Conservation (phyloP, 2,888 invertebrate genomes). For the Mayetiola destructor region DNA sequence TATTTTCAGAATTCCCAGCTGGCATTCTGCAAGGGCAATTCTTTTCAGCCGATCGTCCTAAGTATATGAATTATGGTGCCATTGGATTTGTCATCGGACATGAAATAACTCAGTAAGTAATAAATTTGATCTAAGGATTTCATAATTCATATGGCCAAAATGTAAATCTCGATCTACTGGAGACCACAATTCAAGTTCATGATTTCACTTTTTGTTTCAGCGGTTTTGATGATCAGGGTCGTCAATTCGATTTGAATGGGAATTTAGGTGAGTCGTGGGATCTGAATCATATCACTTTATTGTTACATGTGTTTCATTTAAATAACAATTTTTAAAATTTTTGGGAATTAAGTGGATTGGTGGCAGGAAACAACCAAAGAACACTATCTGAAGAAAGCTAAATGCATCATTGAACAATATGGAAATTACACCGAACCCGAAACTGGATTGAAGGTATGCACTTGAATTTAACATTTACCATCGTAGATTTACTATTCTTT, state of each 20-base stretch:
- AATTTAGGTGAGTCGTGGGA: not conserved
- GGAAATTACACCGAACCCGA: constrained; percentile 74
- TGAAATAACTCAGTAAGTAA: constrained; percentile 87
- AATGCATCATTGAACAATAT: constrained; percentile 87
- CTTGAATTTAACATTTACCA: not conserved
- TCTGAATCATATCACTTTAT: not conserved
- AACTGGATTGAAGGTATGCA: constrained; percentile 52
- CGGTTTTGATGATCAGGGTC: constrained; percentile 78
- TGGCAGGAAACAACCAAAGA: constrained; percentile 75
- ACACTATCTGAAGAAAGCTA: constrained; percentile 67
- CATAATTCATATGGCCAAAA: no score
- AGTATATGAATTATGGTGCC: constrained; percentile 83
- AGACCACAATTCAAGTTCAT: no score
- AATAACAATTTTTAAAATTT: not conserved
- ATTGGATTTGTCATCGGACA: constrained; percentile 87
- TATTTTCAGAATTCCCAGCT: constrained; percentile 69
- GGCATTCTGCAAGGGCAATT: constrained; percentile 86
- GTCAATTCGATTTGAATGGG: constrained; percentile 72
- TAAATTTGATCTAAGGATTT: no score
- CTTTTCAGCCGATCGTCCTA: constrained; percentile 75
- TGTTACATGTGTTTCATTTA: not conserved
- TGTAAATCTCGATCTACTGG: no score
- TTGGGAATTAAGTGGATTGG: constrained; percentile 86
- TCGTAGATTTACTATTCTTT: not conserved
- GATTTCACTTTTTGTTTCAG: no score